Evolutionary conservation across 2,888 invertebrate species (phyloP).

Genomic region (Lasioglossum villosulum): DNA sequence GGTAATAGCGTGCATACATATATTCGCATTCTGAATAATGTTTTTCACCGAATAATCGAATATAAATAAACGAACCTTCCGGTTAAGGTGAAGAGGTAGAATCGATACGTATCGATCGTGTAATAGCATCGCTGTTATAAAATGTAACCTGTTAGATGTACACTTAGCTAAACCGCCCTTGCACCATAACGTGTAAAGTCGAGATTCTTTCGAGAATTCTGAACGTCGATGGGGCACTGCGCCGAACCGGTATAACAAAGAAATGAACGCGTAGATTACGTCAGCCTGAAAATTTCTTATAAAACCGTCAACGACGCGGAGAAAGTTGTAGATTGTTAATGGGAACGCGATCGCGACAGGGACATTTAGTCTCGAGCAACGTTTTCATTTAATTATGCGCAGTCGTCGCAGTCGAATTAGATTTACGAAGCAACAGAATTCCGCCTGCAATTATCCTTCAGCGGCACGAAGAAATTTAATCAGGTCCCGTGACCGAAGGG

Average conservation of each 20-base stretch:
- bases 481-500: conserved; percentile 9
- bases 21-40: too few relatives aligned
- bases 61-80: too few relatives aligned
- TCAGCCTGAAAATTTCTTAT: neutral
- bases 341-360: neutral
- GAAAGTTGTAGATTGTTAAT: neutral
- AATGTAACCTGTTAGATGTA: too few relatives aligned
- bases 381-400: neutral
- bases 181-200: too few relatives aligned
- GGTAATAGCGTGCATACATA: too few relatives aligned
- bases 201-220: neutral
- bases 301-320: neutral
- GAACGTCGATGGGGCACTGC: neutral
- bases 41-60: too few relatives aligned
- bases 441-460: conserved; percentile 1
- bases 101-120: too few relatives aligned
- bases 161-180: too few relatives aligned
- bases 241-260: neutral
- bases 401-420: neutral
- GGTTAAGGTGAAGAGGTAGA: too few relatives aligned
- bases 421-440: neutral
- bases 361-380: neutral
- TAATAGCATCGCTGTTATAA: too few relatives aligned
- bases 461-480: neutral
- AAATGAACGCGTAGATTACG: neutral